phyloP scores from a whole-genome alignment of 2,888 invertebrate species.

The Rotaria macrura region DNA sequence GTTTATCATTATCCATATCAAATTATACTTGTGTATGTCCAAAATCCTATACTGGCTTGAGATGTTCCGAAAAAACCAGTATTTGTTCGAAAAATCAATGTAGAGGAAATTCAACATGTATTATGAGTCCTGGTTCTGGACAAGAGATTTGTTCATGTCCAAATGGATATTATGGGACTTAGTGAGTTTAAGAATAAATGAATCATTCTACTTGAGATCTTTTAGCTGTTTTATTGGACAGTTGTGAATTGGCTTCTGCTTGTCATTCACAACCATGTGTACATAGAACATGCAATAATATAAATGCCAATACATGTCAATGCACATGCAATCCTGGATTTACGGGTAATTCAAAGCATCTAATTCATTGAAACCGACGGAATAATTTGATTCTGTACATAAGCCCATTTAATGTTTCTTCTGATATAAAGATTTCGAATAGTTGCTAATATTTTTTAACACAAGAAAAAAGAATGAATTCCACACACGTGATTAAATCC shows the following conservation, averaged over 20 bases:
- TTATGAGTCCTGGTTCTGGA: background rate
- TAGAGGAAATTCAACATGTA: conserved; percentile 27
- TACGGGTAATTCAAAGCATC: conserved; percentile 20
- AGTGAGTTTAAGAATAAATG: background rate
- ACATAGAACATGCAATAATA: conserved; percentile 22
- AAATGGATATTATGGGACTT: conserved; percentile 2
- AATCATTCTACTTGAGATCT: background rate
- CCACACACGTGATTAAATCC: too few species aligned
- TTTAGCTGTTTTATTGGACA: background rate
- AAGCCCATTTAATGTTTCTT: too few species aligned
- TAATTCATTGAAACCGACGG: too few species aligned
- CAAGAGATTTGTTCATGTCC: conserved; percentile 28
- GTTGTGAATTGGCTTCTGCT: background rate
- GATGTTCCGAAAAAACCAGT: conserved; percentile 15
- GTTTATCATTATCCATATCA: conserved; percentile 24
- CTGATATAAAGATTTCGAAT: too few species aligned
- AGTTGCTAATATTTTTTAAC: too few species aligned
- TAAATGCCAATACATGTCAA: conserved; percentile 20
- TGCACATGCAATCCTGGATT: conserved; percentile 31
- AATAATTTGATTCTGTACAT: too few species aligned
- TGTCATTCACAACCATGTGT: conserved; percentile 26
- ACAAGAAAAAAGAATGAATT: too few species aligned
- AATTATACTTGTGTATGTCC: conserved; percentile 32
- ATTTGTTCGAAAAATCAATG: conserved; percentile 28
- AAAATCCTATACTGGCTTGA: conserved; percentile 8